A percentile compares a stretch with the other conserved stretches of the same genome.
Conservation (phyloP, 2,797 vertebrate species). For the Aphelocoma californica region DNA sequence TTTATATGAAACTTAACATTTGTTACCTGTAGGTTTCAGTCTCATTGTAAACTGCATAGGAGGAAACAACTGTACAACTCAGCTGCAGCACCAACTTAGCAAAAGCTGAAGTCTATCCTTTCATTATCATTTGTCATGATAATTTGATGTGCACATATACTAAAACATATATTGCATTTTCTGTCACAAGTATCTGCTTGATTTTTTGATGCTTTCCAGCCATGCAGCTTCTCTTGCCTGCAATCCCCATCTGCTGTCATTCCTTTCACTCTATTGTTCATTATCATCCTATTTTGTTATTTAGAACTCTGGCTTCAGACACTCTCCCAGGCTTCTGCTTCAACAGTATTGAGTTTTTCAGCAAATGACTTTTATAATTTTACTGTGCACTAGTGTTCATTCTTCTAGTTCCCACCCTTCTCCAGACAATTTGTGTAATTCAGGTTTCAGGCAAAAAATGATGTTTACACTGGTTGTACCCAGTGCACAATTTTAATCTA, state of each 20-base stretch:
- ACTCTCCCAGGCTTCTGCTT: background rate
- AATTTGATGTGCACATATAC: background rate
- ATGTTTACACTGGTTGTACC: background rate
- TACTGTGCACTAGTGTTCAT: background rate
- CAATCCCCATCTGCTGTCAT: background rate
- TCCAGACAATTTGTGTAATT: background rate
- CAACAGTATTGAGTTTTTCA: background rate
- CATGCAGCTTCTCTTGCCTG: background rate
- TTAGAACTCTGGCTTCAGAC: background rate
- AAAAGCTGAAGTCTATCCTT: background rate
- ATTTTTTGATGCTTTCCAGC: background rate
- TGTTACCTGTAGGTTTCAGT: background rate
- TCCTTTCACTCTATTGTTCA: conserved; percentile 18
- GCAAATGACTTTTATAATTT: background rate
- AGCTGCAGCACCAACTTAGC: background rate
- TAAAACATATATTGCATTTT: background rate
- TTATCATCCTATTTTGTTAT: background rate
- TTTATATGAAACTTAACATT: background rate
- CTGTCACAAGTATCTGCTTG: background rate
- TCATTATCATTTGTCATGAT: background rate
- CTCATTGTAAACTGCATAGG: background rate
- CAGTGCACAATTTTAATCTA: background rate
- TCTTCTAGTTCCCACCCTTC: background rate
- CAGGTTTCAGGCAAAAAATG: background rate
- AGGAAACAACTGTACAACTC: background rate